Conservation (phyloP, 2,888 invertebrate genomes). For the Minunthozetes semirufus region DNA sequence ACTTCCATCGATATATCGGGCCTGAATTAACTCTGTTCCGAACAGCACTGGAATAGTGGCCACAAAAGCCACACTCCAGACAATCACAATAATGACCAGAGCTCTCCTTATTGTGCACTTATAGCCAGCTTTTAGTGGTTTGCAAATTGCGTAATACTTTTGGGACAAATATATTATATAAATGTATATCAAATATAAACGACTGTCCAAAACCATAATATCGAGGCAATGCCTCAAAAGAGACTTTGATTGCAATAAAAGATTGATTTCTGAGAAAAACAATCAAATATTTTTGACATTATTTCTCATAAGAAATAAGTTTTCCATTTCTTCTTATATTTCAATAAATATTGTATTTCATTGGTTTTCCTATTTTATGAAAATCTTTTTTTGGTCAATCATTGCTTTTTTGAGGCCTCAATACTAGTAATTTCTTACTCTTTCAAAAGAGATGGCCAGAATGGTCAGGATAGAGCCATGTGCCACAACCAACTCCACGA, state of each 20-base stretch:
- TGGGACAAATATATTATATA: not conserved
- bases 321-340: not conserved
- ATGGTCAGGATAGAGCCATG: slow-evolving; percentile 88
- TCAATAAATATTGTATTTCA: not conserved
- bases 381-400: not conserved
- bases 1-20: slow-evolving; percentile 64
- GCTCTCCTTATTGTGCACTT: slow-evolving; percentile 48
- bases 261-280: no score
- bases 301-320: not conserved
- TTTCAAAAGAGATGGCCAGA: slow-evolving; percentile 82
- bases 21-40: slow-evolving; percentile 67
- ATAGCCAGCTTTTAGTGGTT: slow-evolving; percentile 67
- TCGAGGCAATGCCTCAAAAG: no score
- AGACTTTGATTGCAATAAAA: no score
- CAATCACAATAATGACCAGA: slow-evolving; percentile 45
- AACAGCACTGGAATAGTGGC: slow-evolving; percentile 66
- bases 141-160: slow-evolving; percentile 77
- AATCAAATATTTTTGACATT: not conserved
- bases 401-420: not conserved
- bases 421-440: slow-evolving; percentile 26
- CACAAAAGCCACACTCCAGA: slow-evolving; percentile 48
- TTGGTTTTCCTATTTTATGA: not conserved
- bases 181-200: no score
- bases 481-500: slow-evolving; percentile 82
- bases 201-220: no score